Percentiles rank a stretch among this genome's conserved stretches.
phyloP scores from a whole-genome alignment of 2,888 invertebrate genomes.

The Oscheius sp. region DNA sequence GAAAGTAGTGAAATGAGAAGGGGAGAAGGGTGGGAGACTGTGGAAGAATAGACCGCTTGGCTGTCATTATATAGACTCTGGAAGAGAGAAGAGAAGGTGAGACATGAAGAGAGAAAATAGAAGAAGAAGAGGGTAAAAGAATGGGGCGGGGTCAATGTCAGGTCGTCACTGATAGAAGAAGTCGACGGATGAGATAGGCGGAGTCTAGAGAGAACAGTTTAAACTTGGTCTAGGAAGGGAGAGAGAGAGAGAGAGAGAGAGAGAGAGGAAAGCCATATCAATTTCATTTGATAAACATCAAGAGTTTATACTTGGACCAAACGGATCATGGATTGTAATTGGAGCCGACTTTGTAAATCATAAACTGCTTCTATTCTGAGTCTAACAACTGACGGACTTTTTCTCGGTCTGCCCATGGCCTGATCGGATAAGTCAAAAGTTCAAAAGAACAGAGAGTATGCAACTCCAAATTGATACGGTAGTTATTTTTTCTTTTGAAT shows the following conservation, averaged over 20 bases:
- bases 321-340: background rate
- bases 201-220: background rate
- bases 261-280: background rate
- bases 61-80: constrained; percentile 3
- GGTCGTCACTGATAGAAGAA: no score
- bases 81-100: background rate
- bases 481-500: no score
- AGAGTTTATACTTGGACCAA: background rate
- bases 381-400: no score
- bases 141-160: background rate
- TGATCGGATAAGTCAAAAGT: background rate
- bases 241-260: background rate
- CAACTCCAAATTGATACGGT: no score
- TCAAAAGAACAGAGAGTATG: background rate
- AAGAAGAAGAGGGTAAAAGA: background rate
- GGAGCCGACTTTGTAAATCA: background rate
- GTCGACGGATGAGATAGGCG: background rate
- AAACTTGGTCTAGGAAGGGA: background rate
- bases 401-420: background rate
- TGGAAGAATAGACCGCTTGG: background rate
- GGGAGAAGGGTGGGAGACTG: background rate
- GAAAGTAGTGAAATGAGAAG: no score
- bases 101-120: background rate
- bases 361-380: background rate
- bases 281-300: background rate